Evolutionary conservation across 2,888 invertebrate genomes (phyloP).

Genomic region (Choristoneura rosaceana): DNA sequence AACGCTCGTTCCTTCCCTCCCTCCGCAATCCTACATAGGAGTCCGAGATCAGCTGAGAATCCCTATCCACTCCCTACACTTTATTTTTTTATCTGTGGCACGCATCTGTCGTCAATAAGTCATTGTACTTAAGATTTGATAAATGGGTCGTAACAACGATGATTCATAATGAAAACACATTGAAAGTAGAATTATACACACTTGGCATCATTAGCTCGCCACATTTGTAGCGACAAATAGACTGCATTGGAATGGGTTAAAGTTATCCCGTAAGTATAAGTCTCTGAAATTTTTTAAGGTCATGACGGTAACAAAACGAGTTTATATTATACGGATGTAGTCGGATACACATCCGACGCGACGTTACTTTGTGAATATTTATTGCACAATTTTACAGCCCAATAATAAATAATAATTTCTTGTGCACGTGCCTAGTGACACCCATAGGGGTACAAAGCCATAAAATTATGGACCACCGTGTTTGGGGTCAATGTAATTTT

Average conservation of each 20-base stretch:
- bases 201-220: conserved; percentile 12
- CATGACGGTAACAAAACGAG: not conserved
- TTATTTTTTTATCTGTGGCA: conserved; percentile 32
- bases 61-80: conserved; percentile 41
- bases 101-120: conserved; percentile 42
- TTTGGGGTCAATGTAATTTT: conserved; percentile 23
- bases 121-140: conserved; percentile 31
- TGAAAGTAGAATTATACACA: conserved; percentile 10
- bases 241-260: not conserved
- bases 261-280: not conserved
- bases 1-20: conserved; percentile 52
- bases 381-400: conserved; percentile 19
- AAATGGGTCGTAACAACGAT: conserved; percentile 29
- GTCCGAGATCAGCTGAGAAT: conserved; percentile 63
- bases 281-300: not conserved
- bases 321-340: not conserved
- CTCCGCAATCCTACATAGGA: conserved; percentile 48
- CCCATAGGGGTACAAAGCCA: conserved; percentile 32
- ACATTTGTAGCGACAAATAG: conserved; percentile 1
- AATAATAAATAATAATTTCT: conserved; percentile 30
- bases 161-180: conserved; percentile 28
- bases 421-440: conserved; percentile 26
- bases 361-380: conserved; percentile 20
- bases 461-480: conserved; percentile 25
- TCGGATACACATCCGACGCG: conserved; percentile 4